Evolutionary conservation across 2,113 vertebrate species (phyloP).

Genomic region (Pyrgilauda ruficollis): DNA sequence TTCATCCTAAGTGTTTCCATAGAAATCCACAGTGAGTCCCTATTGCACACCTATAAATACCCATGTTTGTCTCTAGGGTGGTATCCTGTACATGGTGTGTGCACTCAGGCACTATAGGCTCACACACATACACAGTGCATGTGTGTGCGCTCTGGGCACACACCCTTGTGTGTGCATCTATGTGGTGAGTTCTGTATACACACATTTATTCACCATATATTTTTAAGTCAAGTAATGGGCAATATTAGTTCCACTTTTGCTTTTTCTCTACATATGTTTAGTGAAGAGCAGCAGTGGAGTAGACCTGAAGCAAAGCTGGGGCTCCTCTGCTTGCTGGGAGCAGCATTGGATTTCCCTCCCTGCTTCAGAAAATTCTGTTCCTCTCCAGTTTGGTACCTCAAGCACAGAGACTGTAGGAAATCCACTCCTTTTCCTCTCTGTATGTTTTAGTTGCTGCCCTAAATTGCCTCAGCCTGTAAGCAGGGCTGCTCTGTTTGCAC

Average conservation of each 20-base stretch:
- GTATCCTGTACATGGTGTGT: constrained; percentile 48
- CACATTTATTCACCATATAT: constrained; percentile 38
- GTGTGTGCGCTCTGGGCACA: not conserved
- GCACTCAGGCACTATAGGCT: constrained; percentile 65
- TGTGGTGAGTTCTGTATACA: not conserved
- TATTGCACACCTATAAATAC: constrained; percentile 26
- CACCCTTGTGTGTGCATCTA: not conserved
- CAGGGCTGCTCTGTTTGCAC: not conserved
- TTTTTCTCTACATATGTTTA: not conserved
- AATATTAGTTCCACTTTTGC: not conserved
- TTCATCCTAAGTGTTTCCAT: not conserved
- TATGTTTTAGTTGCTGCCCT: not conserved
- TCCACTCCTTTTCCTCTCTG: not conserved
- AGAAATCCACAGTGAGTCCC: not conserved
- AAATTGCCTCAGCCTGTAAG: not conserved
- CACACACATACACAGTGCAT: not conserved
- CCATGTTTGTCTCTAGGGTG: constrained; percentile 41
- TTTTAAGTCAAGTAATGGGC: constrained; percentile 57
- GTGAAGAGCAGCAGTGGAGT: not conserved
- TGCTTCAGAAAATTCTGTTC: not conserved
- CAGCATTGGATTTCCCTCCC: not conserved
- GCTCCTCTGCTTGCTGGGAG: not conserved
- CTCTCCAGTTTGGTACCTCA: not conserved
- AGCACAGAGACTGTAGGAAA: not conserved
- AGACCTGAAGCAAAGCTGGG: not conserved